Evolutionary conservation across 1,140 invertebrate genomes (phyloP).

Genomic region (Camponotus vicinus): DNA sequence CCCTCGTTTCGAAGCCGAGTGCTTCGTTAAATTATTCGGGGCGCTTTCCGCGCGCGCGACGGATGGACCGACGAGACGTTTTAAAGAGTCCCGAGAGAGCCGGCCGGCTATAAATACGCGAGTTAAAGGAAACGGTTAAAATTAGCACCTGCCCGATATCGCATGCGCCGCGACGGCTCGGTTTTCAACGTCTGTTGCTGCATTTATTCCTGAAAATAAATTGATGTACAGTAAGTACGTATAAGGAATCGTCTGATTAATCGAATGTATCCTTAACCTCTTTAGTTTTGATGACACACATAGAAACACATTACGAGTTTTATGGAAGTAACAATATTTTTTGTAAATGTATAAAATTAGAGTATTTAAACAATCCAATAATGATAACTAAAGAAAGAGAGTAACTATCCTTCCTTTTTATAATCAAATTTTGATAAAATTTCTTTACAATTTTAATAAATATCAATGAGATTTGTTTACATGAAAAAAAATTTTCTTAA

Average conservation of each 20-base stretch:
- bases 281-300: not conserved
- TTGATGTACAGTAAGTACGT: conserved; percentile 20
- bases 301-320: not conserved
- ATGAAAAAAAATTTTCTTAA: not conserved
- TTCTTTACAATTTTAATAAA: not conserved
- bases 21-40: conserved; percentile 73
- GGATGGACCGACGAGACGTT: conserved; percentile 75
- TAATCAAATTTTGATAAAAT: not conserved
- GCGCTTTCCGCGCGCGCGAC: conserved; percentile 69
- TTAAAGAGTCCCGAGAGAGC: conserved; percentile 74
- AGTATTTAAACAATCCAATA: not conserved
- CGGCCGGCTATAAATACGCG: conserved; percentile 78
- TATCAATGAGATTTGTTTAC: not conserved
- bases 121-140: conserved; percentile 80
- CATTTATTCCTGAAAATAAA: conserved; percentile 25
- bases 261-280: not conserved
- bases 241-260: conserved; percentile 11
- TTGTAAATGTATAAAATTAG: not conserved
- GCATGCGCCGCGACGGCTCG: conserved; percentile 20
- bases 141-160: conserved; percentile 72
- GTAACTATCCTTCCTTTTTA: not conserved
- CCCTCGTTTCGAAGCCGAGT: conserved; percentile 69
- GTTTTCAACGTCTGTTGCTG: not conserved
- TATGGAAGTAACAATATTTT: not conserved
- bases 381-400: not conserved